Evolutionary conservation across 2,113 vertebrate species (phyloP).

Genomic region (Trichomycterus rosablanca): DNA sequence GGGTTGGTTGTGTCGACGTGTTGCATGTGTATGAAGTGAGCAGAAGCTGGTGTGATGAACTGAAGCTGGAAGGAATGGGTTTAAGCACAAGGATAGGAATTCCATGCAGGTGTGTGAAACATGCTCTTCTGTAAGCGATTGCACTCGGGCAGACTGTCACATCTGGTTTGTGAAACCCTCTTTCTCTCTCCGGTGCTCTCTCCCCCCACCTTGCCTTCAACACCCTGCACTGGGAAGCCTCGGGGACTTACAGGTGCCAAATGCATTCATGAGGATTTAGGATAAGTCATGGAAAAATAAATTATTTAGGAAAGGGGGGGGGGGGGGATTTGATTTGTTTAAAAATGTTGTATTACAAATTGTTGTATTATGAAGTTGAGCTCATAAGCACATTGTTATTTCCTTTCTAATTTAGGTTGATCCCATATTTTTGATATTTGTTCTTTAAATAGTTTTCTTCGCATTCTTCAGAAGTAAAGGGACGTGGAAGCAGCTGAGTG

Average conservation of each 20-base stretch:
- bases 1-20: too few species aligned
- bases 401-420: not conserved
- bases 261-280: conserved; percentile 1
- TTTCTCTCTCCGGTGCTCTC: conserved; percentile 1
- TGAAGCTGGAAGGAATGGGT: conserved; percentile 26
- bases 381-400: not conserved
- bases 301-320: not conserved
- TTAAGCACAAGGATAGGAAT: conserved; percentile 29
- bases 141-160: conserved; percentile 31
- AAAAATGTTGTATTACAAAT: not conserved
- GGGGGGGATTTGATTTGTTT: too few species aligned
- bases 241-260: conserved; percentile 25
- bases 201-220: not conserved
- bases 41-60: not conserved
- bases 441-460: not conserved
- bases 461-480: conserved; percentile 23
- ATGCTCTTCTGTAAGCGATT: conserved; percentile 24
- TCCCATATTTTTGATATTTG: not conserved
- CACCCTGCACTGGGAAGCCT: conserved; percentile 8
- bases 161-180: conserved; percentile 40
- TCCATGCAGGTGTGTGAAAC: conserved; percentile 46
- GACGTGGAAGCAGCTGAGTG: conserved; percentile 9
- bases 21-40: not conserved
- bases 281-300: conserved; percentile 9
- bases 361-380: not conserved